Percentiles rank a stretch among this genome's conserved stretches.
Conservation (phyloP, 2,797 vertebrate species). For the Tinamus major region DNA sequence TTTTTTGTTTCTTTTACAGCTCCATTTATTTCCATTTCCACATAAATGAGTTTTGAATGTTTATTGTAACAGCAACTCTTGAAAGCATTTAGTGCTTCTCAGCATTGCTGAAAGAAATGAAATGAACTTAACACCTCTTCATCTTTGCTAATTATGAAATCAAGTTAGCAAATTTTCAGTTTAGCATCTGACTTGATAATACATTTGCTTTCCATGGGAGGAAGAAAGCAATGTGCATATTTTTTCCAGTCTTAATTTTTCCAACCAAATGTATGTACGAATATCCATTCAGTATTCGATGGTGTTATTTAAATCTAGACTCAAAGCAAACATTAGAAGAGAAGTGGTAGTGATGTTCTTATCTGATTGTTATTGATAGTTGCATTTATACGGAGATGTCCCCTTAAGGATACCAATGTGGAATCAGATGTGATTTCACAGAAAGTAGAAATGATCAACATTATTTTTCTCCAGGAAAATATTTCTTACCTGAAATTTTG, state of each 20-base stretch:
- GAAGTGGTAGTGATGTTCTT: neutral
- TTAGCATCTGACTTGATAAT: conserved; percentile 20
- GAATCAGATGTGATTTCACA: neutral
- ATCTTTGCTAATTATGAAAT: conserved; percentile 30
- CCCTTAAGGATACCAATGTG: neutral
- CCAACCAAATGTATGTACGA: neutral
- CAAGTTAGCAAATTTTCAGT: conserved; percentile 6
- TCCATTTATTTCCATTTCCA: neutral
- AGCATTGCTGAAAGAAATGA: conserved; percentile 33
- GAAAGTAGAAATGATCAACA: neutral
- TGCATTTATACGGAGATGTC: neutral
- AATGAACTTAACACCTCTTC: neutral
- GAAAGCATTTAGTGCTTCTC: conserved; percentile 3
- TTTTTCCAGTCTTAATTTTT: conserved; percentile 1
- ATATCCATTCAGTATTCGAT: neutral
- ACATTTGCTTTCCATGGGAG: neutral
- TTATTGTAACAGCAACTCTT: neutral
- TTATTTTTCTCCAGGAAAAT: neutral
- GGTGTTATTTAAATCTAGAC: neutral
- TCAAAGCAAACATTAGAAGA: neutral
- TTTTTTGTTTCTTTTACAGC: neutral
- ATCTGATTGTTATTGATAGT: neutral
- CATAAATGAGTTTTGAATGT: neutral
- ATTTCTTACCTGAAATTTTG: neutral
- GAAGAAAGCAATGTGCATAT: neutral